Evolutionary conservation across 2,888 invertebrate species (phyloP), one percentile per base, ranked within the genome.

Genomic region (Volucella inflata): DNA sequence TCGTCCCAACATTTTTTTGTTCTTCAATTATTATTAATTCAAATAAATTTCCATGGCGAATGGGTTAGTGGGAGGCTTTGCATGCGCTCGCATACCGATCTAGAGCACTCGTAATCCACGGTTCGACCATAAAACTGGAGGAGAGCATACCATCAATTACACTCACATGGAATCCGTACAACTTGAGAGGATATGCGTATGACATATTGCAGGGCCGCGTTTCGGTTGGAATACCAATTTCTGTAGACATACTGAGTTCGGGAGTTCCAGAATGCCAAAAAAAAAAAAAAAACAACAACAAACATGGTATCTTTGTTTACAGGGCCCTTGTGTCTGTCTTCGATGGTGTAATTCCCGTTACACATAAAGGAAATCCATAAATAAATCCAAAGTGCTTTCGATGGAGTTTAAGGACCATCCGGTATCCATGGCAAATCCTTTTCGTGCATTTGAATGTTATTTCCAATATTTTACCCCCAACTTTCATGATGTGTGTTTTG

Each of bases 21-120:
- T 17, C n/a, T 44, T 44, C 71, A 84, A 79, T 84, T 84, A 84
- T 80, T 75, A 84, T 75, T 79, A 80, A 84, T 79, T 84, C 84
- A 84, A 84, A 84, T 84, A 84, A 84, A 84, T 75, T 84, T 79
- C 79, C 70, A 70, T 48, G 16, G 46, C 46, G 42, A 75, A 70
- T 71, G 71, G 67, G 60, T 75, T 84, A 57, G 30, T 30, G 30
- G 30, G 30, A 30, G 30, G 30, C 6, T 30, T 30, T 6, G 30
- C 2, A 3, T 30, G 30, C 6, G 4, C 30, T 30, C 30, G 67
- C 79, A 65, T 79, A 74, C 74, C 21, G 65, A 50, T 59, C 14
- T 14, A 46, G 10, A 38, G 64, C 16, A 65, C 68, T 60, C 57
- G n/a, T 17, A 12, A 38, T 46, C 53, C 44, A 12, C 42, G 40